Base-by-base conservation (phyloP, 2,113 vertebrate species). In the Rhombomys opimus region DNA sequence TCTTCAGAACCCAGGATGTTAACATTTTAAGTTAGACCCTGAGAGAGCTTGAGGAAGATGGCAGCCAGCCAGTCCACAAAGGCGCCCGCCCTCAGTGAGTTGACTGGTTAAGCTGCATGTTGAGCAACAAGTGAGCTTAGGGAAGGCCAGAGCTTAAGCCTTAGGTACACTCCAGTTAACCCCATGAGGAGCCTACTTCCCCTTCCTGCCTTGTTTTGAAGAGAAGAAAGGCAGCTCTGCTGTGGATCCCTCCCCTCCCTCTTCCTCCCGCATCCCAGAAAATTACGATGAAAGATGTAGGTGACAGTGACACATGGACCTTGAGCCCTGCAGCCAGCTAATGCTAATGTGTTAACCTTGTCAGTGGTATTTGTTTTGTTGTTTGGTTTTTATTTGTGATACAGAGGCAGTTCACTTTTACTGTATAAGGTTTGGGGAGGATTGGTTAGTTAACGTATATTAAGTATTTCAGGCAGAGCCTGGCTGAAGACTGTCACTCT, bases 131-230 rank as follows among this genome's bases (percentile, higher is more conserved):
- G 30, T 86, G 92, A 73, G 76, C 75, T 92, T 85, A 72, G 84
- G 85, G 72, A 93, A 96, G 32, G 2, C 63, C 7, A 68, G 22
- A 86, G 57, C 76, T 94, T 72, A 95, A n/a, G 22, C 76, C 61
- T 91, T 87, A 87, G 30, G 93, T 95, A 93, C n/a, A n/a, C 14
- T 75, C 57, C 63, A 52, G 81, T 87, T 61, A 89, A 50, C 88
- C 78, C 2, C 93, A 57, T 87, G 77, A 94, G 32, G 35, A 80
- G 1, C 93, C 93, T 52, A 90, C 90, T 96, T 96, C 92, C 75
- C 72, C 63, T 80, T 89, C 76, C 88, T 82, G 32, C 25, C 93
- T 59, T 85, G 72, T 68, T 95, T 65, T 92, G 2, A 32, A 46
- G 61, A 57, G 11, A 46, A 77, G 25, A 54, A 90, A 86, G 32